Conservation (phyloP, 1,140 invertebrate species). For the Micrasema minimum region DNA sequence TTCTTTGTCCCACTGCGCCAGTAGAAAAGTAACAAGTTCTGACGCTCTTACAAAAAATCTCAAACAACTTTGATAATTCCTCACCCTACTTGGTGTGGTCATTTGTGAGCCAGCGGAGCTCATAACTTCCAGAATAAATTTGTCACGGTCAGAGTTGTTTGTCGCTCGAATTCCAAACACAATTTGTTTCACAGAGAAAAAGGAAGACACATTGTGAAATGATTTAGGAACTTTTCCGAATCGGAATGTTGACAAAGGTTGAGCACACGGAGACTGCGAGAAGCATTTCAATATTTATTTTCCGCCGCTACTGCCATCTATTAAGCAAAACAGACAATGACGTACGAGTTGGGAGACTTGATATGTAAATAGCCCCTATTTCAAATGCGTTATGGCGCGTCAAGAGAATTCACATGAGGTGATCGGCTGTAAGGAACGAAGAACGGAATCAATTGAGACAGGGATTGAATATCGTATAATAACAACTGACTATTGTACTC, state of each 20-base stretch:
- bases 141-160: slow-evolving; percentile 49
- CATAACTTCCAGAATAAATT: slow-evolving; percentile 51
- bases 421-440: neutral
- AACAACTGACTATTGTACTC: too few relatives aligned
- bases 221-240: slow-evolving; percentile 46
- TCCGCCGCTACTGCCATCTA: slow-evolving; percentile 37
- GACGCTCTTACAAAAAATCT: neutral
- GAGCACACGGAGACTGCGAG: slow-evolving; percentile 21
- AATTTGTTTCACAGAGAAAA: slow-evolving; percentile 48
- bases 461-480: too few relatives aligned
- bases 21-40: neutral
- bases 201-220: slow-evolving; percentile 37
- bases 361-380: slow-evolving; percentile 44
- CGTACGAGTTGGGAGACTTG: slow-evolving; percentile 20
- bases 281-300: slow-evolving; percentile 48
- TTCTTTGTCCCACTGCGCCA: neutral
- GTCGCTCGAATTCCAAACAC: slow-evolving; percentile 47
- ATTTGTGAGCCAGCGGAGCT: slow-evolving; percentile 31
- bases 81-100: slow-evolving; percentile 6
- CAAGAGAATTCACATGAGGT: slow-evolving; percentile 30
- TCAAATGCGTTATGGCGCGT: slow-evolving; percentile 30
- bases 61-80: neutral
- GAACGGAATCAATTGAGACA: neutral
- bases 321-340: slow-evolving; percentile 45
- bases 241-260: slow-evolving; percentile 47